These are phyloP conservation scores for Tragopan temminckii DNA, from an alignment of 2,797 vertebrate genomes.

Conservation along the genomic window DNA sequence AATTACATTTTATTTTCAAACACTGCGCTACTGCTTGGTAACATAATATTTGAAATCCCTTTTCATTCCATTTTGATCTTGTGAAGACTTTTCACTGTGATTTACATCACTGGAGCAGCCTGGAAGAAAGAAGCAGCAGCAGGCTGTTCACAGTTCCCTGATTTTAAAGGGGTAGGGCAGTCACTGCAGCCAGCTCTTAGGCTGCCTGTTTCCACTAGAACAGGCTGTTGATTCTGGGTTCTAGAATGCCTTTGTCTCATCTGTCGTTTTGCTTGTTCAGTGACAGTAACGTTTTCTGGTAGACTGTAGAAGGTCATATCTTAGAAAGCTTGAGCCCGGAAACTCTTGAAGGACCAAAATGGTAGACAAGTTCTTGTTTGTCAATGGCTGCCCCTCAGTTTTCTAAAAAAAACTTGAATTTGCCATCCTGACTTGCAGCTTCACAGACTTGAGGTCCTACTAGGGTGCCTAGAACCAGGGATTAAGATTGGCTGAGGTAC, in stretches of 20 bases:
- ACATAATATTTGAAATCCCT: constrained; percentile 57
- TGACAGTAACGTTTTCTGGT: background rate
- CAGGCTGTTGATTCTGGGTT: background rate
- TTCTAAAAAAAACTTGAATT: background rate
- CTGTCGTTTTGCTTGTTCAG: background rate
- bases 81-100: constrained; percentile 16
- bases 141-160: background rate
- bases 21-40: constrained; percentile 53
- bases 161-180: background rate
- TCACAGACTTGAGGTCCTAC: background rate
- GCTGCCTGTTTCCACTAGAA: background rate
- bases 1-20: constrained; percentile 63
- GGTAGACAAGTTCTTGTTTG: background rate
- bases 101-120: background rate
- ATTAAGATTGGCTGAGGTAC: background rate
- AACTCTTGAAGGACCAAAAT: background rate
- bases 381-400: background rate
- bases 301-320: background rate
- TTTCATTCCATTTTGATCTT: constrained; percentile 11
- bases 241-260: background rate
- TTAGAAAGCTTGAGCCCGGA: background rate
- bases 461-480: background rate
- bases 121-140: background rate
- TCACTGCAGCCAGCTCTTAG: background rate
- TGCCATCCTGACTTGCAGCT: background rate